Conservation (phyloP, 2,797 vertebrate genomes). For the Eospalax fontanierii region DNA sequence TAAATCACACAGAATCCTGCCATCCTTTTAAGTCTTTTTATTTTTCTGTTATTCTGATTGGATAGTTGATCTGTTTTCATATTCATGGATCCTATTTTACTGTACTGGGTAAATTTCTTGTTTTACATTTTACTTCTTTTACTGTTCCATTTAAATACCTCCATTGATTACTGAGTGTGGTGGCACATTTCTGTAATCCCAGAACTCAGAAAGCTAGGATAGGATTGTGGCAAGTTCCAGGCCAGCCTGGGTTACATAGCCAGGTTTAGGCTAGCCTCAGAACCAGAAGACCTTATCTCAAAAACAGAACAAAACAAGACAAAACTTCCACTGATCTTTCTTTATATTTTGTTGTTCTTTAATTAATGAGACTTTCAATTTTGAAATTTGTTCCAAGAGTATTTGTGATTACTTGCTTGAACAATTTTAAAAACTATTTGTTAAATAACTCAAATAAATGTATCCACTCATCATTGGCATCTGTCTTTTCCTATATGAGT, state of each 20-base stretch:
- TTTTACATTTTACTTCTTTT: slow-evolving; percentile 34
- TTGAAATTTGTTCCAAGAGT: slow-evolving; percentile 25
- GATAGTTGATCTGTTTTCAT: not conserved
- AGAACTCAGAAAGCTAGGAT: not conserved
- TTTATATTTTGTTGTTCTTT: not conserved
- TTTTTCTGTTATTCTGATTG: slow-evolving; percentile 43
- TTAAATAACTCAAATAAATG: not conserved
- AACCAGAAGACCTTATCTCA: not conserved
- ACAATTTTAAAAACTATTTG: slow-evolving; percentile 22
- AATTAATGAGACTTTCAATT: not conserved
- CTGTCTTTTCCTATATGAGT: not conserved
- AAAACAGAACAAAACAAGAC: not conserved
- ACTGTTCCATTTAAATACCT: not conserved
- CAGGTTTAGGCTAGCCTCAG: not conserved
- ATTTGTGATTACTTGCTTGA: slow-evolving; percentile 4
- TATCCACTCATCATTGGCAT: not conserved
- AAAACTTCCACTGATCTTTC: not conserved
- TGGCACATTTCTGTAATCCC: not conserved
- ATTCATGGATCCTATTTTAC: not conserved
- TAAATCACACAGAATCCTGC: not conserved
- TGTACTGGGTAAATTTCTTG: not conserved
- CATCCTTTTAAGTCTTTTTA: not conserved
- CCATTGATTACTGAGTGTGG: not conserved
- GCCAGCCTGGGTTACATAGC: not conserved
- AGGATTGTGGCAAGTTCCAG: not conserved